Conservation (phyloP, 2,888 invertebrate species). For the Meiosimyza decipiens region DNA sequence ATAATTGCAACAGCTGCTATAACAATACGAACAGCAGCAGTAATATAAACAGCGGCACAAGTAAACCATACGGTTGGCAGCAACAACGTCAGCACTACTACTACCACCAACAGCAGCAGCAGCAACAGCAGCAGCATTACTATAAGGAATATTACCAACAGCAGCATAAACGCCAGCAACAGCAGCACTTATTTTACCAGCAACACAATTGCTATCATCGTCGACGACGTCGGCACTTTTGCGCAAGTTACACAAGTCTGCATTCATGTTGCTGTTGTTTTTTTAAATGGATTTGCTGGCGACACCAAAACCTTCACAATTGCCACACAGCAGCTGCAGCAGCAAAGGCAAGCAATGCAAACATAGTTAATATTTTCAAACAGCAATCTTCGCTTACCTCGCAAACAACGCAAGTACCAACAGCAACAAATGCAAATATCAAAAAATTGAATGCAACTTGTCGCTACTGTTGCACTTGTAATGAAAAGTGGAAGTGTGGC, state of each 20-base stretch:
- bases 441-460: neutral
- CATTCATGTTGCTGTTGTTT: conserved; percentile 30
- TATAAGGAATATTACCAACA: conserved; percentile 11
- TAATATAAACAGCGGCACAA: neutral
- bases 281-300: conserved; percentile 33
- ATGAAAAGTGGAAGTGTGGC: no score
- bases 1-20: no score
- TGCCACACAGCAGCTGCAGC: neutral
- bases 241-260: conserved; percentile 25
- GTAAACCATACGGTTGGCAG: neutral
- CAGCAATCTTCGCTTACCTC: neutral
- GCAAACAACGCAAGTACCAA: neutral
- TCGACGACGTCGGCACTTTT: conserved; percentile 27
- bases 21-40: neutral
- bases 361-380: neutral
- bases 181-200: conserved; percentile 27
- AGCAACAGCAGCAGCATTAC: neutral
- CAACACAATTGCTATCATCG: conserved; percentile 29
- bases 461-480: neutral
- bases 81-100: neutral
- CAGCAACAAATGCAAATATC: neutral
- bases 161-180: conserved; percentile 26
- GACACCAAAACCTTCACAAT: conserved; percentile 13
- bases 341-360: neutral
- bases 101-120: conserved; percentile 5